Conservation (phyloP, 2,888 invertebrate genomes). For the Leptarthrus brevirostris region DNA sequence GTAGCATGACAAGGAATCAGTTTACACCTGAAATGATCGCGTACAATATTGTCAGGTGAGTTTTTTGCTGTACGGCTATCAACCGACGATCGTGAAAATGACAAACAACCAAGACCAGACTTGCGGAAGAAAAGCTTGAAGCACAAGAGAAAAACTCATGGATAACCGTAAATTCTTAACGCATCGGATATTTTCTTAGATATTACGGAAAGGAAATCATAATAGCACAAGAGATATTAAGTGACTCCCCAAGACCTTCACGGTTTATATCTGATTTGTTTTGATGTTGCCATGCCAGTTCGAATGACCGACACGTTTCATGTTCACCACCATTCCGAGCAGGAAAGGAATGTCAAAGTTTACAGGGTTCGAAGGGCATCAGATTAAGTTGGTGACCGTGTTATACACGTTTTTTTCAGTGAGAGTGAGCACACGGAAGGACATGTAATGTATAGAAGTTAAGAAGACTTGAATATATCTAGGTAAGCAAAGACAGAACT, state of each 20-base stretch:
- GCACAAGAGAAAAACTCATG: slow-evolving; percentile 17
- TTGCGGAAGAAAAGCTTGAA: slow-evolving; percentile 32
- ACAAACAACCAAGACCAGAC: neutral
- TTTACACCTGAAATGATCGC: slow-evolving; percentile 5
- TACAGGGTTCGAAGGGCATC: too few species aligned
- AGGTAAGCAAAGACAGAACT: too few species aligned
- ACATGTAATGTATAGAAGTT: too few species aligned
- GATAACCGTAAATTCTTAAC: slow-evolving; percentile 44
- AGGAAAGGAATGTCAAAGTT: too few species aligned
- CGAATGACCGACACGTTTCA: too few species aligned
- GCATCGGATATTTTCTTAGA: slow-evolving; percentile 45
- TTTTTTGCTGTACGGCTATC: neutral
- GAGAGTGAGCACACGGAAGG: too few species aligned
- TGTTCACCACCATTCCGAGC: too few species aligned
- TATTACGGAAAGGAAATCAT: slow-evolving; percentile 42
- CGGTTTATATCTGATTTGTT: slow-evolving; percentile 47
- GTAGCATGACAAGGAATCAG: slow-evolving; percentile 30
- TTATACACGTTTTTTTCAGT: too few species aligned
- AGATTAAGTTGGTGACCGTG: too few species aligned
- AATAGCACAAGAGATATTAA: slow-evolving; percentile 38
- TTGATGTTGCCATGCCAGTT: slow-evolving; percentile 18
- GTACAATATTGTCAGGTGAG: neutral
- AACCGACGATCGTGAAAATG: neutral
- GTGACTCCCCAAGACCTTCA: slow-evolving; percentile 47
- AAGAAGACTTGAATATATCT: too few species aligned